Percentiles rank a stretch among this genome's conserved stretches.
Evolutionary conservation across 2,113 vertebrate species (phyloP).

Genomic region (Corynorhinus townsendii): DNA sequence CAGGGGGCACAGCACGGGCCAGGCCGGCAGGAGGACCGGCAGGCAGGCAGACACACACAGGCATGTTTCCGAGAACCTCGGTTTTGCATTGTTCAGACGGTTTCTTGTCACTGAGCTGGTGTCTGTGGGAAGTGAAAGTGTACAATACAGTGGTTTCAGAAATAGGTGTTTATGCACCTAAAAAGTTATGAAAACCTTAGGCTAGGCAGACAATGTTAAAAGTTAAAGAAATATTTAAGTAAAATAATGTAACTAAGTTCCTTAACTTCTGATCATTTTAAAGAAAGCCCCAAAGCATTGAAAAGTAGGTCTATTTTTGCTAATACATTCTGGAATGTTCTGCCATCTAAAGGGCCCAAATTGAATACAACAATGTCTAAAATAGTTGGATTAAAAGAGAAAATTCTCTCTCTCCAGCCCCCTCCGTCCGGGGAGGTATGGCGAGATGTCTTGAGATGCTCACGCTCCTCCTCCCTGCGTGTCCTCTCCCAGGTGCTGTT

Average conservation of each 20-base stretch:
- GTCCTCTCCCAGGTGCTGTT: neutral
- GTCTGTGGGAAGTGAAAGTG: slow-evolving; percentile 43
- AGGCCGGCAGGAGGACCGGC: fast-evolving
- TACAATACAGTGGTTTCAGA: slow-evolving; percentile 32
- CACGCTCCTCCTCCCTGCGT: neutral
- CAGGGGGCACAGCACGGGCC: neutral
- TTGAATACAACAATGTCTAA: neutral
- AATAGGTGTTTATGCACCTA: neutral
- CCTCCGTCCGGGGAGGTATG: neutral
- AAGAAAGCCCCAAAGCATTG: neutral
- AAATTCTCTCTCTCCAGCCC: neutral
- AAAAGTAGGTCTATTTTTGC: neutral
- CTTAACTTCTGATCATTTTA: neutral
- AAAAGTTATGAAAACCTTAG: neutral
- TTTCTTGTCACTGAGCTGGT: neutral
- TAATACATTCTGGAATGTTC: neutral
- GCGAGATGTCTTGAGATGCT: neutral
- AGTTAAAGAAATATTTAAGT: neutral
- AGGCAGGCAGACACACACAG: fast-evolving
- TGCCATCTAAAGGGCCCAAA: neutral
- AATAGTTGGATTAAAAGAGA: neutral
- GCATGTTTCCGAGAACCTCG: neutral
- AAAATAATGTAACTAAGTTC: neutral
- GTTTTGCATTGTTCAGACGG: neutral
- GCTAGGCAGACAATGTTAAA: neutral